A percentile compares a stretch with the other conserved stretches of the same genome.
These are phyloP conservation scores for Sinocyclocheilus maitianheensis DNA, from an alignment of 2,113 vertebrate genomes.

Conservation along the genomic window DNA sequence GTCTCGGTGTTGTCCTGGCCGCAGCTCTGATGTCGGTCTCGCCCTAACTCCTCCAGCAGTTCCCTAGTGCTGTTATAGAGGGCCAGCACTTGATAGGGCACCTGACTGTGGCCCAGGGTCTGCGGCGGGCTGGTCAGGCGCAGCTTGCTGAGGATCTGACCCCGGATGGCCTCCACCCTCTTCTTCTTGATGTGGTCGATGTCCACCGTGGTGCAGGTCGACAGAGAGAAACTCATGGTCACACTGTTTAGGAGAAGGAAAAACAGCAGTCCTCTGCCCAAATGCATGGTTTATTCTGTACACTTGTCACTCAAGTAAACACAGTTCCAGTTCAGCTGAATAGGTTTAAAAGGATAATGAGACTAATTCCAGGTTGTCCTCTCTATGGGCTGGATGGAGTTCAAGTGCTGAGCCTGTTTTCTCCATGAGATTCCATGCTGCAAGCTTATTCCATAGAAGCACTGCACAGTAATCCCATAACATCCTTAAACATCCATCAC, in stretches of 20 bases:
- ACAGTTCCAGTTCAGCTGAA: slow-evolving; percentile 38
- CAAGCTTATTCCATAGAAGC: slow-evolving; percentile 66
- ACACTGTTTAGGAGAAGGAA: slow-evolving; percentile 87
- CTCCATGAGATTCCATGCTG: slow-evolving; percentile 75
- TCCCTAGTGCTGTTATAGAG: slow-evolving; percentile 96
- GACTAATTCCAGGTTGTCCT: slow-evolving; percentile 67
- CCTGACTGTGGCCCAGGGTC: slow-evolving; percentile 83
- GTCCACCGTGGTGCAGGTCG: slow-evolving; percentile 95
- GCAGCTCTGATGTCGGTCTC: slow-evolving; percentile 88
- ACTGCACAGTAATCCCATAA: slow-evolving; percentile 67
- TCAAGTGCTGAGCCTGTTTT: slow-evolving; percentile 74
- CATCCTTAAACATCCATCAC: slow-evolving; percentile 62
- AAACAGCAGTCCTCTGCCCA: slow-evolving; percentile 86
- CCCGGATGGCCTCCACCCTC: slow-evolving; percentile 92
- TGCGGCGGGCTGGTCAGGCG: slow-evolving; percentile 91
- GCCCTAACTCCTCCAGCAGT: slow-evolving; percentile 89
- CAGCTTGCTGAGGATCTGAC: slow-evolving; percentile 95
- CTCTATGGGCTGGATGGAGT: slow-evolving; percentile 68
- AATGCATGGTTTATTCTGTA: slow-evolving; percentile 74
- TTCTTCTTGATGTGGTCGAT: slow-evolving; percentile 94
- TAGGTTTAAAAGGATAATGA: neutral
- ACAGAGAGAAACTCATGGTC: slow-evolving; percentile 85
- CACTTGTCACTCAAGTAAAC: slow-evolving; percentile 35
- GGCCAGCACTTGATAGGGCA: slow-evolving; percentile 88
- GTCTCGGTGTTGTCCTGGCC: slow-evolving; percentile 92